Evolutionary conservation across 2,888 invertebrate species (phyloP), one percentile per base, ranked within the genome.

Genomic region (Poecilus cupreus): DNA sequence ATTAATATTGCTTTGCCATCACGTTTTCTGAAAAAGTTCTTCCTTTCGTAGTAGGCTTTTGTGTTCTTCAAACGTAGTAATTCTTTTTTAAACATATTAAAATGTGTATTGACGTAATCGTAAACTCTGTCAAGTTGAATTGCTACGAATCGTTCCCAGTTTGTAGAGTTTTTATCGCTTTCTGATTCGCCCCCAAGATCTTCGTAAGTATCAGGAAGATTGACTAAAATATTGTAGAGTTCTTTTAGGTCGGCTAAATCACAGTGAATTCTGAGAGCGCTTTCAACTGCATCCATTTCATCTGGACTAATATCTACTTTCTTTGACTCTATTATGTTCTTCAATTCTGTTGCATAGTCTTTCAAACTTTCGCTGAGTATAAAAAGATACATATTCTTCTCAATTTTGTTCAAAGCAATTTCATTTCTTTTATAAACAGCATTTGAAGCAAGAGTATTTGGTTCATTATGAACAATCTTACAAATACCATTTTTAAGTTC

Each of bases 11-110:
- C 20, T 46, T 72, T 72, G 11, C 72, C 72, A 5, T 72, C 72
- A 13, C 24, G 72, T 13, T 46, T 72, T 13, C 72, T 46, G 10
- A 72, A 72, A 11, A 72, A 72, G n/a, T 72, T 72, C n/a, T 72
- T 72, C 3, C 72, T 11, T 46, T 72, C 72, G 20, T 72, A 72
- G n/a, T 72, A 72, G 1, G 43, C 72, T 22, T 72, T 72, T 20
- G 72, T 72, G 24, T 72, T 72, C 22, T 49, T 72, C 2, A 72
- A 22, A 0, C 72, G 43, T 24, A 72, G 13, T 49, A 72, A 22
- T 5, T 72, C 72, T 46, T 49, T 72, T 72, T 72, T 72, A n/a
- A 72, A 72, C 72, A 72, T 72, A 13, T 72, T 49, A 22, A 72
- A 72, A 49, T 72, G 72, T 0, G 43, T 72, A 10, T 43, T 49